phyloP scores from a whole-genome alignment of 1,140 invertebrate species.

The Pararge aegeria region DNA sequence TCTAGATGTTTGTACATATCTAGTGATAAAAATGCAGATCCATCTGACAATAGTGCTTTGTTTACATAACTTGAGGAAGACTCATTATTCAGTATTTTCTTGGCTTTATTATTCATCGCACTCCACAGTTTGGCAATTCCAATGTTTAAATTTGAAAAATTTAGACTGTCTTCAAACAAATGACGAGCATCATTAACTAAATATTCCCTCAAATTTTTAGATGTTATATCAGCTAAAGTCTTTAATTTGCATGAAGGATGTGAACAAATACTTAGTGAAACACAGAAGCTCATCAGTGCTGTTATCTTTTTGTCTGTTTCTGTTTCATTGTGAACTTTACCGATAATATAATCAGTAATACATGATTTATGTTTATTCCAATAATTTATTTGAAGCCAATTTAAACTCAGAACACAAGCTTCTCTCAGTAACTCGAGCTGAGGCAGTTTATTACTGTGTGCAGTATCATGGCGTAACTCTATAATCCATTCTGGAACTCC shows the following conservation, averaged over 20 bases:
- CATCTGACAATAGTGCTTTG: conserved; percentile 54
- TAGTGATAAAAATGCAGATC: conserved; percentile 62
- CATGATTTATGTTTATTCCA: conserved; percentile 62
- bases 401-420: conserved; percentile 78
- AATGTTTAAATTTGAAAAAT: conserved; percentile 53
- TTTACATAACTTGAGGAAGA: conserved; percentile 33
- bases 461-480: conserved; percentile 83
- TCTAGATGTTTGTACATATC: conserved; percentile 52
- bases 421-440: conserved; percentile 79
- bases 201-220: conserved; percentile 52
- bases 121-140: conserved; percentile 49
- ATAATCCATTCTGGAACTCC: conserved; percentile 85
- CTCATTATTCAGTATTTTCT: conserved; percentile 47
- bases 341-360: conserved; percentile 50
- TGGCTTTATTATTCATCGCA: conserved; percentile 42
- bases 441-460: conserved; percentile 82
- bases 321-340: conserved; percentile 26
- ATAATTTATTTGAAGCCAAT: conserved; percentile 82
- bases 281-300: conserved; percentile 58
- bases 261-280: conserved; percentile 58
- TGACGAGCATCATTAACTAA: conserved; percentile 59
- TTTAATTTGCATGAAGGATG: conserved; percentile 57
- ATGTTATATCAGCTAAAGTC: conserved; percentile 60
- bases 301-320: conserved; percentile 45
- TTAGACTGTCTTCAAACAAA: conserved; percentile 47